Base-by-base conservation (phyloP, 2,888 invertebrate genomes). In the Oegoconia quadripuncta region DNA sequence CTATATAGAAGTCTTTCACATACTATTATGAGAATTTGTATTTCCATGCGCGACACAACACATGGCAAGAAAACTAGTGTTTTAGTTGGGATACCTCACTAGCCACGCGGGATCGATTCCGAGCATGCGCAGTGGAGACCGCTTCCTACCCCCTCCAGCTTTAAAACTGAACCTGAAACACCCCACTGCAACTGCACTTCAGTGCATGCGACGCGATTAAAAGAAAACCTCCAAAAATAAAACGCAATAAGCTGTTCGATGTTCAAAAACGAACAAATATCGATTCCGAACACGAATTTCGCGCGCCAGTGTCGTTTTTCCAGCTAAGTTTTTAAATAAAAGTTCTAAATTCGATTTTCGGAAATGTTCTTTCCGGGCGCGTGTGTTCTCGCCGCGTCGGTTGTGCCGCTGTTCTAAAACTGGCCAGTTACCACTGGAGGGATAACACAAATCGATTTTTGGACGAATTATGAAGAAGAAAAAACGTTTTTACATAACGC, bases 401-500 rank as follows among this genome's bases (percentile, higher is more conserved):
- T 25, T 16, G 31, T 41, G 37, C 22, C 42, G 37, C 32, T 30
- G 37, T 39, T 34, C 26, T 38, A 34, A 43, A 33, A 36, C 52
- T 52, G 52, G 50, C 44, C 48, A 41, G 50, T 55, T 42, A 46
- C 52, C 46, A 58, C 61, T 52, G 59, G 57, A 44, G 42, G 42
- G 41, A 46, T 32, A 45, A 40, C 45, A 27, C 42, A 43, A 54
- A 47, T 42, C 44, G 46, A 46, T 52, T 38, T 52, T 66, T 55
- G 35, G 44, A 64, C 68, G 61, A 83, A 86, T 78, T 84, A 87
- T 87, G 87, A 87, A 79, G 86, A 86, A 69, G 59, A 87, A 84
- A 82, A 87, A 83, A 78, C 74, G 72, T 33, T 57, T 56, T 41
- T 46, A 58, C 55, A 63, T 52, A 64, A 66, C 61, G 58, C 62